Percentiles rank a stretch among this genome's conserved stretches.
Evolutionary conservation across 92 coral and sea anemone species (phyloP).

Genomic region (Meandrina meandrites): DNA sequence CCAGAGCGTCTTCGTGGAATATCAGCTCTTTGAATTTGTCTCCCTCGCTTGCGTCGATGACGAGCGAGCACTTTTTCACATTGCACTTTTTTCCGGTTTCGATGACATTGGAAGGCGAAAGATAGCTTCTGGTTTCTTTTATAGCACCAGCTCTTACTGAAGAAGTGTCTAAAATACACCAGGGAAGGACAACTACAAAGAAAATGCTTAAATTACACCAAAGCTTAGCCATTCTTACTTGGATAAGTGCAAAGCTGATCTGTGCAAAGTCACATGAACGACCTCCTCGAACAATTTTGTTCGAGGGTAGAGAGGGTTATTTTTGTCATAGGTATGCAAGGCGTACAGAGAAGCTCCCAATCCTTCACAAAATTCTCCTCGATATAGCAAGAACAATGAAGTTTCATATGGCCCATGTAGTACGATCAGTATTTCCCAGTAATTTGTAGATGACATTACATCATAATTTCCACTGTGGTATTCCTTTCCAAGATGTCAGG

Average conservation of each 20-base stretch:
- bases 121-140: background rate
- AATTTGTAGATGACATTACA: too few relatives aligned
- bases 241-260: too few relatives aligned
- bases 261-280: too few relatives aligned
- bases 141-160: background rate
- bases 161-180: background rate
- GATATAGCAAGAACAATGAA: too few relatives aligned
- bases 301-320: background rate
- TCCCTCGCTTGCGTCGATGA: background rate
- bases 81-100: constrained; percentile 19
- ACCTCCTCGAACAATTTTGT: background rate
- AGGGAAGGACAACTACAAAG: background rate
- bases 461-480: too few relatives aligned
- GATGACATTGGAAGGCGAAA: background rate
- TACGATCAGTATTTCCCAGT: too few relatives aligned
- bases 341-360: background rate
- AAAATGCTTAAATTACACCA: background rate
- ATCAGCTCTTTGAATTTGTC: constrained; percentile 36
- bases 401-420: too few relatives aligned
- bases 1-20: constrained; percentile 59
- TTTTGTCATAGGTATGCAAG: background rate
- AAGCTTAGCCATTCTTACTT: background rate
- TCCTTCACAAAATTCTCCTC: too few relatives aligned
- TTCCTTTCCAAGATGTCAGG: background rate
- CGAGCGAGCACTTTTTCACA: constrained; percentile 1